Evolutionary conservation across 2,797 vertebrate species (phyloP), one percentile per base, ranked within the genome.

Genomic region (Phoebastria nigripes): DNA sequence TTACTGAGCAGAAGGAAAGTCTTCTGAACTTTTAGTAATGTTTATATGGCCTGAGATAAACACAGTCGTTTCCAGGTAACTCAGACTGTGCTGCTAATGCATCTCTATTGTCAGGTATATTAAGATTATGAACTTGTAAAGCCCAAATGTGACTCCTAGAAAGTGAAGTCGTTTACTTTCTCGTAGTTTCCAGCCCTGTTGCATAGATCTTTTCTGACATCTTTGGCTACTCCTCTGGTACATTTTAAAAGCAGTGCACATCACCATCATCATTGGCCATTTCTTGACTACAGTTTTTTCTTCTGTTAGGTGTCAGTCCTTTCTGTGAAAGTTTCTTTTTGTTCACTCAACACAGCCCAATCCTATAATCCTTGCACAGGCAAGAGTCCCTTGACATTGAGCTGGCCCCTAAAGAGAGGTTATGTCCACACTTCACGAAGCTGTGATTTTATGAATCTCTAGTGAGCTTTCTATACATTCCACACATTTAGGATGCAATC

Each of bases 31-130:
- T 86, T 33, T 18, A 61, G 41, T 19, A 41, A n/a, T 35, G 26
- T 70, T 77, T 82, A 49, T 46, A 33, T 41, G 47, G 41, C 12
- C 65, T 70, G n/a, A 25, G 51, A 90, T 33, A 93, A 81, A 76
- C 54, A 72, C 22, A 51, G 70, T 51, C 26, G 2, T 84, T 96
- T 89, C 63, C 83, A 96, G 74, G 37, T 90, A 86, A 86, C 26
- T 55, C 55, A 46, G 46, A 61, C 39, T 51, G 29, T 24, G 25
- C 24, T 65, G 29, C 20, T 15, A 25, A 66, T 22, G 15, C 47
- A 52, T 31, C 81, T 17, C 15, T 92, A 24, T 19, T 80, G 35
- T 22, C 6, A 7, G 22, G 7, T 62, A 28, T 20, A 42, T 10
- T 28, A 35, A 74, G 56, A 42, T 16, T 54, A 61, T 4, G 37